Base-by-base conservation (phyloP, 2,888 invertebrate species). In the Phytoseiulus persimilis region DNA sequence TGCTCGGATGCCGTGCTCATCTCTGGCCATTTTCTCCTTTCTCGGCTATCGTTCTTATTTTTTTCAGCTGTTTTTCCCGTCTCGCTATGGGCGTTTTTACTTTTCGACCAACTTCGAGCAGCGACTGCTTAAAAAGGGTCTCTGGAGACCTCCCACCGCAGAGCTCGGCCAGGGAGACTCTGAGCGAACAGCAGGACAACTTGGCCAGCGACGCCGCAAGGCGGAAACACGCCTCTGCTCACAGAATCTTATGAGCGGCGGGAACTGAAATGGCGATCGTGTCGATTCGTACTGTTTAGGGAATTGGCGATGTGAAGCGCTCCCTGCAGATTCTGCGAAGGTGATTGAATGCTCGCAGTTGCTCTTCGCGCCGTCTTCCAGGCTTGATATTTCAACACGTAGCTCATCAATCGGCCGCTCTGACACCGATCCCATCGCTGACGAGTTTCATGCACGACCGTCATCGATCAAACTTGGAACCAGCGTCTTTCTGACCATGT, bases 1-100 rank as follows among this genome's bases (percentile, higher is more conserved):
- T 65, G 65, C 65, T 65, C 65, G 65, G 65, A 65, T 65, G 65
- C 65, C 65, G 65, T 65, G 65, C 65, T 65, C 65, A 65, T 65
- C 65, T 65, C 65, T 65, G 65, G 65, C 18, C 65, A 28, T 65
- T 65, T 65, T 65, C 65, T 65, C 18, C 65, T 65, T 28, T 28
- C 2, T 65, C 65, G 65, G 5, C 65, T 65, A 65, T 65, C 65
- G 65, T 65, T 65, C 65, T 28, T 65, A 65, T 65, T 65, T 18
- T 65, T 65, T 65, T 39, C 65, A 6, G 65, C 18, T 65, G 1
- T 65, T 65, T 65, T 23, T 65, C 18, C 18, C 65, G 65, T 65
- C 18, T 65, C 18, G 11, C 65, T 23, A 6, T 1, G 65, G 28
- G 28, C 14, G 65, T 65, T 65, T 65, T 65, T 65, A 65, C 65